These are phyloP conservation scores for Cavia porcellus DNA, from an alignment of 2,113 vertebrate genomes.

Conservation along the genomic window DNA sequence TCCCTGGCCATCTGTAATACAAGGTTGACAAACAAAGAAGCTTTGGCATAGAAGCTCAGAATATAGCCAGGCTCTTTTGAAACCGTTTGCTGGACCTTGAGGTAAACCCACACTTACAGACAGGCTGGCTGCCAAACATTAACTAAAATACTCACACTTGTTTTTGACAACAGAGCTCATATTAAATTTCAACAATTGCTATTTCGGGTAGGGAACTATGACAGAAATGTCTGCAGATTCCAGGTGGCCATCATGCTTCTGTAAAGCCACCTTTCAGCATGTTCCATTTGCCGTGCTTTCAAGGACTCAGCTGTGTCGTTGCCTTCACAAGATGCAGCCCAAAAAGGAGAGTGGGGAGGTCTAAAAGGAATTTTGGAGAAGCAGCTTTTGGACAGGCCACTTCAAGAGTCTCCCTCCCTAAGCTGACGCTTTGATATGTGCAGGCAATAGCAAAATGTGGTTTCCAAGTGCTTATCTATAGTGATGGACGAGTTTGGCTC, in stretches of 20 bases:
- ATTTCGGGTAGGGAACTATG: conserved; percentile 87
- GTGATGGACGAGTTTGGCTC: conserved; percentile 87
- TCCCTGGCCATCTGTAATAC: conserved; percentile 56
- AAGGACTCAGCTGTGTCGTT: conserved; percentile 69
- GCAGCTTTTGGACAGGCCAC: conserved; percentile 21
- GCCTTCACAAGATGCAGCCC: conserved; percentile 60
- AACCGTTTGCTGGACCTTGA: conserved; percentile 70
- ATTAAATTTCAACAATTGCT: conserved; percentile 88
- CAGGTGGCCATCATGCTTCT: conserved; percentile 76
- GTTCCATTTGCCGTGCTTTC: conserved; percentile 83
- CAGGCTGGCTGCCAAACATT: conserved; percentile 85
- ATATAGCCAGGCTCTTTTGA: conserved; percentile 23
- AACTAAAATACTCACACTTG: conserved; percentile 89
- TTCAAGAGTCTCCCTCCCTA: conserved; percentile 69
- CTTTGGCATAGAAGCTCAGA: conserved; percentile 35
- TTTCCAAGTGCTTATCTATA: conserved; percentile 86
- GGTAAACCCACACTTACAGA: conserved; percentile 76
- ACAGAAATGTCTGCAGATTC: conserved; percentile 85
- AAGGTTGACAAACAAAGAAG: conserved; percentile 57
- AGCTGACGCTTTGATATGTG: conserved; percentile 69
- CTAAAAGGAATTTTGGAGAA: conserved; percentile 22
- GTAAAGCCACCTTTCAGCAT: conserved; percentile 86
- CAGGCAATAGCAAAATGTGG: conserved; percentile 74
- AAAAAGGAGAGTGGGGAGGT: conserved; percentile 42
- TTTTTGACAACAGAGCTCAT: conserved; percentile 89